Evolutionary conservation across 1,140 invertebrate genomes (phyloP).

Genomic region (Bursaphelenchus mucronatus): DNA sequence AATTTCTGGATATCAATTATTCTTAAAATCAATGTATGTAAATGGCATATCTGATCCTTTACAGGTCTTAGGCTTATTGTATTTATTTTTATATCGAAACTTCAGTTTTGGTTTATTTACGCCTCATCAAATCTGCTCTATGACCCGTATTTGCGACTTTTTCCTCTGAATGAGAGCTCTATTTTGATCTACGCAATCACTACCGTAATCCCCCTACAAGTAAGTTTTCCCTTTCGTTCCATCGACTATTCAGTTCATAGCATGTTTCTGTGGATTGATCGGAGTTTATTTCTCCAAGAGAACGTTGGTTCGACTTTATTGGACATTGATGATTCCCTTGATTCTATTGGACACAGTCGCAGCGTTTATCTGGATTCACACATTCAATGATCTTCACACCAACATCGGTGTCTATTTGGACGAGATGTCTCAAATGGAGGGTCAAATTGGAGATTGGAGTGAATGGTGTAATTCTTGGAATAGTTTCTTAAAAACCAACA

Average conservation of each 20-base stretch:
- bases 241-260: constrained; percentile 28
- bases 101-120: no score
- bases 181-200: constrained; percentile 1
- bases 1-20: no score
- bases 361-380: constrained; percentile 18
- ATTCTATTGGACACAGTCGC: constrained; percentile 17
- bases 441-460: constrained; percentile 7
- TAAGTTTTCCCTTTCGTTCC: no score
- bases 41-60: no score
- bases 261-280: constrained; percentile 31
- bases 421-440: neutral
- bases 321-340: constrained; percentile 31
- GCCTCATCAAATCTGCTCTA: neutral
- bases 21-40: no score
- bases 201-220: no score
- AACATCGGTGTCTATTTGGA: constrained; percentile 1
- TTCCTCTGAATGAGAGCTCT: neutral
- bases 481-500: constrained; percentile 3
- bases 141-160: constrained; percentile 1
- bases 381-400: constrained; percentile 19
- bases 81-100: no score
- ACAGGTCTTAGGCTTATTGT: no score
- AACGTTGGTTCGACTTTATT: constrained; percentile 30
- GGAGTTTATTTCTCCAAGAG: constrained; percentile 32
- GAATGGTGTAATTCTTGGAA: constrained; percentile 26